Evolutionary conservation across 2,888 invertebrate genomes (phyloP), one percentile per base, ranked within the genome.

Genomic region (Clunio marinus): DNA sequence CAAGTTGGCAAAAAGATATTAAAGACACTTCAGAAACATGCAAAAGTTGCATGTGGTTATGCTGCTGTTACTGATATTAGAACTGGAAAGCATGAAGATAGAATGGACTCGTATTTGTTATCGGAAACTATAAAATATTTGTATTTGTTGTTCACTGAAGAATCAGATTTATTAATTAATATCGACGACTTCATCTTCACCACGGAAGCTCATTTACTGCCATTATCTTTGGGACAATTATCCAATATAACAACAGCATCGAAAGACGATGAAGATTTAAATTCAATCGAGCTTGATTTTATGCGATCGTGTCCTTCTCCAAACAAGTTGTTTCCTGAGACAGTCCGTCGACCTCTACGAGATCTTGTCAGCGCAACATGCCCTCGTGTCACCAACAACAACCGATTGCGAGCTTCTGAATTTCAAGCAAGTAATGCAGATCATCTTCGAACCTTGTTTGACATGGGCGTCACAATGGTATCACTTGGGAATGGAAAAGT

Each of bases 111-210:
- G 0, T 99, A 94, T 80, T 95, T 99, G 0, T 82, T 99, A 1
- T 93, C 98, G 0, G 98, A 99, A 81, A 99, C 98, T 0, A 92
- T 99, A 75, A 99, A 99, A 78, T 99, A 99, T 77, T 82, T 99
- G 8, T 99, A 88, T 79, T 83, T 99, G 77, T 80, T 99, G 69
- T 99, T 98, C 77, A 88, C 95, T 35, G 90, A 96, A 72, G 88
- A 90, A 68, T 86, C 84, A 32, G 96, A 97, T 74, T 79, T 94
- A 60, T 83, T 90, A 5, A 79, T 94, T 15, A 87, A 92, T 76
- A 78, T 94, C 66, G 91, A 93, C 75, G 88, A 93, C 76, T 94
- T 93, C 77, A 86, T 94, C 71, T 87, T 94, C 73, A 94, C 94
- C 0, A 94, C 94, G 0, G 98, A 99, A 78, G 98, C 96, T 0